Percentiles rank a stretch among this genome's conserved stretches.
Evolutionary conservation across 2,888 invertebrate genomes (phyloP).

Genomic region (Phytoseiulus persimilis): DNA sequence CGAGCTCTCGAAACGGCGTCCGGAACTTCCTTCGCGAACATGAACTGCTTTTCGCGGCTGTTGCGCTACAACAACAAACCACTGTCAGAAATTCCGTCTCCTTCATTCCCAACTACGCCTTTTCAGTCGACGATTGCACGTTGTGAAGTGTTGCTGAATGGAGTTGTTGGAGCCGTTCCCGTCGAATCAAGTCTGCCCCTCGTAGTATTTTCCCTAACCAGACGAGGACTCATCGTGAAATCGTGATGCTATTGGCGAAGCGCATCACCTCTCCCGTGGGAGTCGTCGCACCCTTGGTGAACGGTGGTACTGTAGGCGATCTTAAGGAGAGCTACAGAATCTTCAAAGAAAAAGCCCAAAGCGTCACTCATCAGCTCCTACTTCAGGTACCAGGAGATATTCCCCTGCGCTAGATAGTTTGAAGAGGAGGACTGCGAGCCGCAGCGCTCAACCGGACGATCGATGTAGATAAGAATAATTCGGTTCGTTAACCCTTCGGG

Average conservation of each 20-base stretch:
- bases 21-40: background rate
- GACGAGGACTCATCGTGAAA: background rate
- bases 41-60: background rate
- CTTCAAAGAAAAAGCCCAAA: conserved; percentile 25
- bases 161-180: background rate
- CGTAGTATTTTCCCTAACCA: background rate
- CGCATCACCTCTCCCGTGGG: conserved; percentile 34
- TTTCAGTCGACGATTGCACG: background rate
- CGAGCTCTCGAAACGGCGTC: too few relatives aligned
- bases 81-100: background rate
- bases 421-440: background rate
- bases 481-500: too few relatives aligned
- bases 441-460: too few relatives aligned
- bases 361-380: conserved; percentile 9
- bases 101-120: background rate
- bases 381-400: background rate
- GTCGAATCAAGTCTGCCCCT: background rate
- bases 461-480: too few relatives aligned
- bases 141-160: background rate
- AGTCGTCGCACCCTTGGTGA: conserved; percentile 28
- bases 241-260: conserved; percentile 26
- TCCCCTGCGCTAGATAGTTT: background rate
- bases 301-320: conserved; percentile 19
- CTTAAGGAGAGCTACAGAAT: conserved; percentile 34
- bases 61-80: background rate